These are phyloP conservation scores for Orientallactaga bullata DNA, from an alignment of 2,113 vertebrate species.

Conservation along the genomic window DNA sequence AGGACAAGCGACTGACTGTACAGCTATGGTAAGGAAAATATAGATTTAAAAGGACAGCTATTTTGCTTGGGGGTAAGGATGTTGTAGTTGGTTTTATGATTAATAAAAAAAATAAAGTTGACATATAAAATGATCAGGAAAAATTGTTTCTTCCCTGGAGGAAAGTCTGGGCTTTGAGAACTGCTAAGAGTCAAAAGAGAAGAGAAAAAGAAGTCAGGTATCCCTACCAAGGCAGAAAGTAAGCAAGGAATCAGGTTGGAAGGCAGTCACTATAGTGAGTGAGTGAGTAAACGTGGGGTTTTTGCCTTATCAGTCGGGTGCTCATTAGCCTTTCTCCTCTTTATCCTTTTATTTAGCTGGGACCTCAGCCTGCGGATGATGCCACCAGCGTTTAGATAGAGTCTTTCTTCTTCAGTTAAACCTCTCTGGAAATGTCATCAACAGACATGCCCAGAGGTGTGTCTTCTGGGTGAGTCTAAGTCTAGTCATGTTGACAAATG, in stretches of 20 bases:
- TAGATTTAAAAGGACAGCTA: background rate
- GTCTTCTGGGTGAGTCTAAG: background rate
- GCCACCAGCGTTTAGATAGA: background rate
- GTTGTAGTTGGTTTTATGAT: background rate
- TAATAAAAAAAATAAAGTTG: constrained; percentile 17
- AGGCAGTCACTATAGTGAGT: background rate
- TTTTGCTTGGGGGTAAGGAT: background rate
- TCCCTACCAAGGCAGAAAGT: background rate
- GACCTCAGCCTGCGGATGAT: background rate
- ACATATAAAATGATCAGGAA: constrained; percentile 15
- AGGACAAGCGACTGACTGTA: background rate
- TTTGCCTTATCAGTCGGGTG: too few species aligned
- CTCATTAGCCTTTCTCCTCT: background rate
- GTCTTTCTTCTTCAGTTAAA: background rate
- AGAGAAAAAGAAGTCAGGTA: background rate
- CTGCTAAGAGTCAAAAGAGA: background rate
- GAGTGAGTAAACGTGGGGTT: background rate
- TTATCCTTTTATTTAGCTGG: too few species aligned
- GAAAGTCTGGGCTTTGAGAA: background rate
- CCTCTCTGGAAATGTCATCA: background rate
- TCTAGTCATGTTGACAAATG: background rate
- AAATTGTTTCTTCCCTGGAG: background rate
- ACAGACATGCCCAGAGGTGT: background rate
- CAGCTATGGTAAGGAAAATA: background rate
- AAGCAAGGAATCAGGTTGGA: background rate